These are phyloP conservation scores for Cettia cetti DNA, from an alignment of 2,113 vertebrate species.

Conservation along the genomic window DNA sequence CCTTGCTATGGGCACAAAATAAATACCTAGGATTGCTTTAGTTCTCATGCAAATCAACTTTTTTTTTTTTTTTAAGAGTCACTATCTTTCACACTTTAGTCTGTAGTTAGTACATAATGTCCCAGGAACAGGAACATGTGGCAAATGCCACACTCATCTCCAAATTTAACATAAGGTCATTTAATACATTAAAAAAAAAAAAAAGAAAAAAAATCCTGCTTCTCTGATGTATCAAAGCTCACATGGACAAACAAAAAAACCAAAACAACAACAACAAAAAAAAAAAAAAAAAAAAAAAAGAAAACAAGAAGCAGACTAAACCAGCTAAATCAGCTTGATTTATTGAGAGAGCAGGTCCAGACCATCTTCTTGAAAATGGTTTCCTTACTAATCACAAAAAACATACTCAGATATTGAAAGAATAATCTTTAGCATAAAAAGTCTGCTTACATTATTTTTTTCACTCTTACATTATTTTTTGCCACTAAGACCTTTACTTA, in stretches of 20 bases:
- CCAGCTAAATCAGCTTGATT: not conserved
- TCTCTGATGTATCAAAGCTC: not conserved
- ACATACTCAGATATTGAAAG: not conserved
- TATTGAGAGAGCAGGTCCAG: not conserved
- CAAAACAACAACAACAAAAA: too few species aligned
- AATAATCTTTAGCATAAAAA: not conserved
- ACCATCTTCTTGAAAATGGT: not conserved
- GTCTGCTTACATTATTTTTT: not conserved
- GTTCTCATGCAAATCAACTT: not conserved
- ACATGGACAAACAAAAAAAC: fast-evolving
- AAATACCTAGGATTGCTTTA: fast-evolving
- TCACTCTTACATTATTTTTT: not conserved
- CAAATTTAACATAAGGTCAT: not conserved
- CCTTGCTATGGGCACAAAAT: not conserved
- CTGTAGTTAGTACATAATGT: not conserved
- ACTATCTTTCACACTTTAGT: not conserved
- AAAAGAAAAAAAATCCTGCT: not conserved
- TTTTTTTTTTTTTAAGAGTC: not conserved
- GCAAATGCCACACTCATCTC: not conserved
- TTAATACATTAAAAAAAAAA: not conserved
- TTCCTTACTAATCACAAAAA: not conserved
- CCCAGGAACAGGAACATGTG: not conserved
- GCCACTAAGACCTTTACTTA: fast-evolving
- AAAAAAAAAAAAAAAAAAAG: too few species aligned
- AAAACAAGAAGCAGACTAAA: not conserved